Evolutionary conservation across 30 jellyfish, hydroid and myxozoan genomes (phyloP).

Genomic region (Hydractinia echinata): DNA sequence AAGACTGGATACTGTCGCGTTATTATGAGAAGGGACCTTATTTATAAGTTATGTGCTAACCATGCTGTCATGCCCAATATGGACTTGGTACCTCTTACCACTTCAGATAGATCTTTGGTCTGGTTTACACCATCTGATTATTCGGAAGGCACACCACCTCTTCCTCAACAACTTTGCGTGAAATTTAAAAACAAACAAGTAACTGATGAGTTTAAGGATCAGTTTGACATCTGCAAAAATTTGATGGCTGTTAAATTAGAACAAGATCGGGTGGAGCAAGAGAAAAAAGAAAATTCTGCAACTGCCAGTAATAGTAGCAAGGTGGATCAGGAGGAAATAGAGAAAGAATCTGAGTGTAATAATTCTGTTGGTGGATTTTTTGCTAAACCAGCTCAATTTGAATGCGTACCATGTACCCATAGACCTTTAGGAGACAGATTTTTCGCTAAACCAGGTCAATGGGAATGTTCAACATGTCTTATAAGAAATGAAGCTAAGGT

Average conservation of each 20-base stretch:
- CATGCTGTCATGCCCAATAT: constrained; percentile 50
- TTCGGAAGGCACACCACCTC: constrained; percentile 48
- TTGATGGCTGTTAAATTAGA: constrained; percentile 4
- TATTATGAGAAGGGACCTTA: constrained; percentile 34
- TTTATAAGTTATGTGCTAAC: constrained; percentile 45
- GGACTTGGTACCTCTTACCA: constrained; percentile 34
- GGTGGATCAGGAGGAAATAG: no score
- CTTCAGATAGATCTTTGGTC: constrained; percentile 35
- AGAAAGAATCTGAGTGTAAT: no score
- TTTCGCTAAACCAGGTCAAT: constrained; percentile 19
- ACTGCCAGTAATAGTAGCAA: not conserved
- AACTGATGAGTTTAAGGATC: constrained; percentile 25
- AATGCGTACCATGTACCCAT: no score
- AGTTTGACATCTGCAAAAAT: constrained; percentile 23
- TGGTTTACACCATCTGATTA: constrained; percentile 59
- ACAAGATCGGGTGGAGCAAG: not conserved
- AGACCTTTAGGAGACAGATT: not conserved
- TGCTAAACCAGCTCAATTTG: no score
- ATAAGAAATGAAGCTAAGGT: constrained; percentile 16
- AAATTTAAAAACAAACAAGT: constrained; percentile 18
- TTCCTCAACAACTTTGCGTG: constrained; percentile 21
- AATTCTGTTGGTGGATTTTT: no score
- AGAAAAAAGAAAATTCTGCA: not conserved
- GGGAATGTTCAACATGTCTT: constrained; percentile 31
- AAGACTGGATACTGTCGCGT: constrained; percentile 39